Evolutionary conservation across 2,797 vertebrate genomes (phyloP).

Genomic region (Taenioides sp.): DNA sequence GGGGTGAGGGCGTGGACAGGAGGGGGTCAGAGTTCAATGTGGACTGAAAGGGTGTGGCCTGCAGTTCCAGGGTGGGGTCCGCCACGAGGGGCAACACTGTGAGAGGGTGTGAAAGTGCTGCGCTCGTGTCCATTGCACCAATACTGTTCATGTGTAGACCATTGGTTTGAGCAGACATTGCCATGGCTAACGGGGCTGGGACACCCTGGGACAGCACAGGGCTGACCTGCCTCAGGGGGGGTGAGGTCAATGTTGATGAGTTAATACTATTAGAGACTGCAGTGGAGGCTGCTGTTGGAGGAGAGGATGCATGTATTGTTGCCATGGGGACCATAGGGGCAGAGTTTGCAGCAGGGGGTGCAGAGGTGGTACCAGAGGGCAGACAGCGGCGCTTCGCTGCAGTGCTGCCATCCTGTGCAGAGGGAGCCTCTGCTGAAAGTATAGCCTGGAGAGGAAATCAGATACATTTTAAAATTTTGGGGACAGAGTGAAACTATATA

Average conservation of each 20-base stretch:
- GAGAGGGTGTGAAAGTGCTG: conserved; percentile 20
- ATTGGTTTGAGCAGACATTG: neutral
- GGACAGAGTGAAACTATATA: neutral
- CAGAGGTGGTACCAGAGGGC: conserved; percentile 32
- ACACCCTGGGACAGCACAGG: conserved; percentile 14
- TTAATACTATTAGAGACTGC: conserved; percentile 42
- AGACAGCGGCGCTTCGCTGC: conserved; percentile 81
- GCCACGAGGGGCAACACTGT: conserved; percentile 11
- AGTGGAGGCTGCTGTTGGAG: conserved; percentile 11
- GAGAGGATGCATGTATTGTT: neutral
- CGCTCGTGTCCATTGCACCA: conserved; percentile 55
- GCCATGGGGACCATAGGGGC: conserved; percentile 27
- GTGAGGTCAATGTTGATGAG: conserved; percentile 20
- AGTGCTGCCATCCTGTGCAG: conserved; percentile 77
- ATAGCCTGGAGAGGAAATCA: conserved; percentile 46
- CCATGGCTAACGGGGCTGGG: neutral
- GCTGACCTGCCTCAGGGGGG: conserved; percentile 21
- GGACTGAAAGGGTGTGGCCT: conserved; percentile 37
- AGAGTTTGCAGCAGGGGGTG: neutral
- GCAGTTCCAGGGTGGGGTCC: conserved; percentile 42
- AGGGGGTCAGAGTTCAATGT: conserved; percentile 67
- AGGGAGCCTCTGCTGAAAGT: conserved; percentile 31
- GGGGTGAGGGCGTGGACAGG: conserved; percentile 50
- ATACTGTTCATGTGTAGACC: conserved; percentile 30
- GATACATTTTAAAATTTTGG: neutral